Base-by-base conservation (phyloP, 2,113 vertebrate species). In the Leucosticte australis region DNA sequence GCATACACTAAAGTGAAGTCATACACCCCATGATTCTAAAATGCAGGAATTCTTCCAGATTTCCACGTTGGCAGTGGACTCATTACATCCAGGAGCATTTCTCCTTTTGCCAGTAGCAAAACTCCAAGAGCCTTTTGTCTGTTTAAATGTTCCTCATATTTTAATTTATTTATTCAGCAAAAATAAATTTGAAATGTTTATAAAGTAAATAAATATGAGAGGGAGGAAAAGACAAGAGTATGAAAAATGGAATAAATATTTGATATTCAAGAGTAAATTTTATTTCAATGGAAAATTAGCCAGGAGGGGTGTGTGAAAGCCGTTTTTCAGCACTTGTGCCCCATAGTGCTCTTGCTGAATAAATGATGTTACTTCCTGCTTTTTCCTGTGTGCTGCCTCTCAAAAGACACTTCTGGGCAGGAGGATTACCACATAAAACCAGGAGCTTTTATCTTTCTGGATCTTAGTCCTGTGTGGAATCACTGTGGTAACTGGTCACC, bases 331-430 rank as follows among this genome's bases (percentile, higher is more conserved):
- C 68, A 16, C 37, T 81, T 37, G 33, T 90, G 76, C 41, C 71
- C 64, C 73, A 42, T 30, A 44, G 27, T 83, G 33, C 88, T 91
- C 68, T 94, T 90, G 56, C 79, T 96, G 90, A 95, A 91, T 90
- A 88, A 81, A 93, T 86, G 9, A 46, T 75, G 35, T 80, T 88
- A 27, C 73, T 94, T 90, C 71, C 87, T 94, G 68, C 75, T 76
- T 75, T 94, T 86, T 90, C 75, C 83, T 94, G 79, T 1, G 0
- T 83, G 53, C 44, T 70, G 62, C 31, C 92, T 90, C 75, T 94
- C 60, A 67, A 59, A 26, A 83, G 92, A 27, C 85, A 71, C 82
- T 96, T 93, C 49, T 19, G 50, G 88, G 88, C 79, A 87, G 39
- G 68, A 90, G 88, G 90, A 90, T 94, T 86, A 89, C 79, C 52